Conservation (phyloP, 2,113 vertebrate genomes). For the Acanthisitta chloris region DNA sequence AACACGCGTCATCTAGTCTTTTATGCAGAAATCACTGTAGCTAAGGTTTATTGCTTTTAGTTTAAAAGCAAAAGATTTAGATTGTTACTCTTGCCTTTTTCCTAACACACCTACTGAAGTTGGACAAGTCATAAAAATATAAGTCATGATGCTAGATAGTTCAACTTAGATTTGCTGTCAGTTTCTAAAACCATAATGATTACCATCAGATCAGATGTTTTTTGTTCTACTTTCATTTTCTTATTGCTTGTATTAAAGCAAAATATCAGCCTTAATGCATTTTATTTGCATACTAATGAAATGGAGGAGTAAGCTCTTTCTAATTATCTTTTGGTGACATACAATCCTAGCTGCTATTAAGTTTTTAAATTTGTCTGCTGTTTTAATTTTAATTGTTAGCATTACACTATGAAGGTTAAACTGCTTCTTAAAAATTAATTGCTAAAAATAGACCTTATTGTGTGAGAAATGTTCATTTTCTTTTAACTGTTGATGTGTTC, state of each 20-base stretch:
- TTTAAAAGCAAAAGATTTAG: neutral
- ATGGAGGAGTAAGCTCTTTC: neutral
- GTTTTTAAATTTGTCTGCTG: neutral
- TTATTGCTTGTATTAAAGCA: neutral
- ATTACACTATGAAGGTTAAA: neutral
- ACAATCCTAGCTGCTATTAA: slow-evolving; percentile 16
- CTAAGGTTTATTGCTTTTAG: neutral
- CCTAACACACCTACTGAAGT: neutral
- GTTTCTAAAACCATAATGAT: neutral
- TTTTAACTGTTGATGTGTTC: neutral
- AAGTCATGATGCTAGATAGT: neutral
- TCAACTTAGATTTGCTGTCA: neutral
- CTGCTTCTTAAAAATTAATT: neutral
- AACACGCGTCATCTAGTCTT: neutral
- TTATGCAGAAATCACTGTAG: neutral
- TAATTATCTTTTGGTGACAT: slow-evolving; percentile 39
- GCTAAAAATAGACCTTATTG: neutral
- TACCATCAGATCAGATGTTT: neutral
- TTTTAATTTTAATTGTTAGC: neutral
- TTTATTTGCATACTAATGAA: slow-evolving; percentile 60
- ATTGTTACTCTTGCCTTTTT: neutral
- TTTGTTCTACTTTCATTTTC: neutral
- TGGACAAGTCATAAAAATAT: neutral
- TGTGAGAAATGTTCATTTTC: neutral
- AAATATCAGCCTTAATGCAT: slow-evolving; percentile 49